Conservation (phyloP, 2,113 vertebrate species). For the Alethe diademata region DNA sequence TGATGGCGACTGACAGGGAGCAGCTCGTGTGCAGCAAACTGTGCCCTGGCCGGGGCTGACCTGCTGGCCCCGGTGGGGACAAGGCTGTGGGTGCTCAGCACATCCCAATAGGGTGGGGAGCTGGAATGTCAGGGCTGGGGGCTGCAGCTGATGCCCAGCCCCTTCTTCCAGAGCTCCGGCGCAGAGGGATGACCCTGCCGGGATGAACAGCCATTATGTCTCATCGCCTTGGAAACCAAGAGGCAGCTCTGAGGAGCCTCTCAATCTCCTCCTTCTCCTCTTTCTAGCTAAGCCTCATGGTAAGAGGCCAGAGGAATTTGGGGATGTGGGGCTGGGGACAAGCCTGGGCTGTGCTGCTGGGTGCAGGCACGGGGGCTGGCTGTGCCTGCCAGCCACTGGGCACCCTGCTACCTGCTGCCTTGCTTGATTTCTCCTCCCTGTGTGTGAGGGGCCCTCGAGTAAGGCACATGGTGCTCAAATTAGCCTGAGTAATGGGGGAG, state of each 20-base stretch:
- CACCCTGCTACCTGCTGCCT: not conserved
- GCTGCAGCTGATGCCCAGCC: not conserved
- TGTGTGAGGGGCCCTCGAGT: not conserved
- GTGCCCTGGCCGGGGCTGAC: not conserved
- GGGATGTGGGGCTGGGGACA: not conserved
- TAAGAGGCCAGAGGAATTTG: not conserved
- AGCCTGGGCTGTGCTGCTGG: not conserved
- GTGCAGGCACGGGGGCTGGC: not conserved
- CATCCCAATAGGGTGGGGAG: not conserved
- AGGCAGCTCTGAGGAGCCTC: not conserved
- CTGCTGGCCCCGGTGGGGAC: rapidly evolving
- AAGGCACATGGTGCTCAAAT: not conserved
- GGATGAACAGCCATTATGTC: constrained; percentile 46
- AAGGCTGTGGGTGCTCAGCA: not conserved
- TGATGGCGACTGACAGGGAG: not conserved
- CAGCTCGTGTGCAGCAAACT: not conserved
- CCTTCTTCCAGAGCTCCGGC: not conserved
- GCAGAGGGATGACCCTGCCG: not conserved
- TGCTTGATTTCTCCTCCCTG: not conserved
- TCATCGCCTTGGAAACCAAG: constrained; percentile 63
- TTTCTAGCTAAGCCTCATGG: not conserved
- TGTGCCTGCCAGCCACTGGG: not conserved
- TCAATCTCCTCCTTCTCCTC: not conserved
- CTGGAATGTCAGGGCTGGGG: not conserved
- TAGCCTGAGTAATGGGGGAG: not conserved